Evolutionary conservation across 2,888 invertebrate species (phyloP).

Genomic region (Pelosia muscerda): DNA sequence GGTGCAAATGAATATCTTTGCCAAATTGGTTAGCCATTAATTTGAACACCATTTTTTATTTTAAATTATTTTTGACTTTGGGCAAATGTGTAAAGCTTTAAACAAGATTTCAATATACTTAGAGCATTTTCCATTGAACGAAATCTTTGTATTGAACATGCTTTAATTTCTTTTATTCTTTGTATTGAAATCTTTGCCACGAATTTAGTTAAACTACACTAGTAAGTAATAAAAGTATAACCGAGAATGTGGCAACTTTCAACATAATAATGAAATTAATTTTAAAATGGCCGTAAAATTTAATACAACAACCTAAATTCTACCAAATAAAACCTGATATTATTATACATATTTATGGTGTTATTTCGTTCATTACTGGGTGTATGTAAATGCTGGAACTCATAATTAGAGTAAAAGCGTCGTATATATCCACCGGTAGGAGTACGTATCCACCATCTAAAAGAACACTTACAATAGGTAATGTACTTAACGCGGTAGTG

Average conservation of each 20-base stretch:
- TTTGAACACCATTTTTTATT: slow-evolving; percentile 58
- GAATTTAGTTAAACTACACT: too few relatives aligned
- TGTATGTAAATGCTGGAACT: slow-evolving; percentile 62
- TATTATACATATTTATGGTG: slow-evolving; percentile 41
- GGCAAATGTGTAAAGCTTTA: neutral
- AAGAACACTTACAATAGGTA: slow-evolving; percentile 85
- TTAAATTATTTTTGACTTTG: slow-evolving; percentile 30
- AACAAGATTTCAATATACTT: too few relatives aligned
- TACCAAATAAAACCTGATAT: slow-evolving; percentile 37
- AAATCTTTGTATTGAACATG: too few relatives aligned
- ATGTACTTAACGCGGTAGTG: slow-evolving; percentile 82
- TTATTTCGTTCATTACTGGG: slow-evolving; percentile 48
- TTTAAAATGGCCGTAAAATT: neutral
- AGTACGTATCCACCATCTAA: slow-evolving; percentile 78
- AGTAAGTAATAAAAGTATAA: neutral
- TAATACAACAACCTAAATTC: slow-evolving; percentile 6
- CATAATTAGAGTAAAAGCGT: slow-evolving; percentile 84
- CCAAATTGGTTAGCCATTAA: slow-evolving; percentile 79
- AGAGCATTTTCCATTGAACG: too few relatives aligned
- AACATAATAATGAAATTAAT: neutral
- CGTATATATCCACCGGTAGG: slow-evolving; percentile 59
- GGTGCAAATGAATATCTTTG: slow-evolving; percentile 79
- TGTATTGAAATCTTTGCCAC: too few relatives aligned
- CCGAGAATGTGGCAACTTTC: neutral
- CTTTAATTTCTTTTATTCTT: too few relatives aligned